Evolutionary conservation across 2,113 vertebrate species (phyloP).

Genomic region (Atlantisia rogersi): DNA sequence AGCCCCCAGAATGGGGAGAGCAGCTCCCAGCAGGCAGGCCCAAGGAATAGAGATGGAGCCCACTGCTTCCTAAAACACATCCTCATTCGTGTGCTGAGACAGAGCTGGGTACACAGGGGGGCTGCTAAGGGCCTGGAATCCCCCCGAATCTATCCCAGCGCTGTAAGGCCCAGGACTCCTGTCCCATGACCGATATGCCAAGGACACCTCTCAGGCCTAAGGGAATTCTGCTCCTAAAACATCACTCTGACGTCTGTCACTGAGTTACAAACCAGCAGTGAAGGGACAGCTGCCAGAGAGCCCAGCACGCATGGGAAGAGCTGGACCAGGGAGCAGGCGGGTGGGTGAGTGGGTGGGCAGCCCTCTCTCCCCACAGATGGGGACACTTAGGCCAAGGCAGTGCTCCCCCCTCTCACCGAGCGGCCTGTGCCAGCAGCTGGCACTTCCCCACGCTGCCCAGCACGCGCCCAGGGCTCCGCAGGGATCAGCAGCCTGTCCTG

Average conservation of each 20-base stretch:
- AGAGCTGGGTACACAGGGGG: slow-evolving; percentile 53
- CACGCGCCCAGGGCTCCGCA: background rate
- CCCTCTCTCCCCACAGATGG: background rate
- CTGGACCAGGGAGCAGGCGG: background rate
- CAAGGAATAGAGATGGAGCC: background rate
- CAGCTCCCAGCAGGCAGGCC: background rate
- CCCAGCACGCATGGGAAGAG: background rate
- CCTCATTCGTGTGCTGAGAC: slow-evolving; percentile 10
- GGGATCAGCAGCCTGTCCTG: background rate
- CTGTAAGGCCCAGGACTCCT: slow-evolving; percentile 69
- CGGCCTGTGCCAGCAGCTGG: background rate
- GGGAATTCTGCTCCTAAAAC: background rate
- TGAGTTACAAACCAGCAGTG: background rate
- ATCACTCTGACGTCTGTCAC: background rate
- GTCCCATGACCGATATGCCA: slow-evolving; percentile 9
- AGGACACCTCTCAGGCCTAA: background rate
- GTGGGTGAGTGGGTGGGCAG: background rate
- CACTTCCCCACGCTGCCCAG: background rate
- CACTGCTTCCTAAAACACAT: slow-evolving; percentile 12
- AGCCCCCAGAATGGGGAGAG: background rate
- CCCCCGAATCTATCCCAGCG: slow-evolving; percentile 60
- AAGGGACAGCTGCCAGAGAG: background rate
- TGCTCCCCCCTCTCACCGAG: background rate
- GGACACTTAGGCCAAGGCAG: accelerated
- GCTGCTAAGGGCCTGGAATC: slow-evolving; percentile 56